Base-by-base conservation (phyloP, 2,113 vertebrate species). In the Gasterosteus nipponicus region DNA sequence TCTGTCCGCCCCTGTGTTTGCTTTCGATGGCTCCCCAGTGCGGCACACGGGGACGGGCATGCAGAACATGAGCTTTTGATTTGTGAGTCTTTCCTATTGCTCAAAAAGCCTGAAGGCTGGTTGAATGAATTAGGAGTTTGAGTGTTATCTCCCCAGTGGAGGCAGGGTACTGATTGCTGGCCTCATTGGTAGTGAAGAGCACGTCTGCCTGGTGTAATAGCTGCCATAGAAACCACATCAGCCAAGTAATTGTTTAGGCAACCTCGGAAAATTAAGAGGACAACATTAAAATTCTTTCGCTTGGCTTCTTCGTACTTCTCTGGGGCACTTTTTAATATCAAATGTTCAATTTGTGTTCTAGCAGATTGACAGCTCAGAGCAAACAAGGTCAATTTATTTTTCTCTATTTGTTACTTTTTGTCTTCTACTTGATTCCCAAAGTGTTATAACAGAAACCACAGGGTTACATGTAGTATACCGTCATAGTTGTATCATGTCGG, bases 221-320 rank as follows among this genome's bases (percentile, higher is more conserved):
- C 89, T 86, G 80, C 88, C 88, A 91, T 91, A 90, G 92, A 89
- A 93, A 92, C 89, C 81, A 84, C 87, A 89, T 91, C 90, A 88
- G 83, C 86, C 78, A 76, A 84, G 85, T 92, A 93, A 93, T 92
- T 92, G 92, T 92, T 92, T 88, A 90, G 89, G 89, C 81, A 92
- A 86, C 89, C 89, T 87, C 62, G 80, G 86, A 84, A 93, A 93
- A 92, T 90, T 85, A 92, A 91, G 83, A 88, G 78, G 84, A 89
- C 88, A 80, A 69, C 83, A 85, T 88, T 89, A 77, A 87, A 89
- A 92, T 80, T 83, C 38, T 80, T 84, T 86, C 5, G 35, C 66
- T 69, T 19, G 22, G 69, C 57, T 80, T 76, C 57, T 49, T 61
- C 70, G 75, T 59, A 29, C 67, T 84, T 83, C 53, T 66, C 64